Evolutionary conservation across 1,140 invertebrate species (phyloP).

Genomic region (Paraescarpia echinospica): DNA sequence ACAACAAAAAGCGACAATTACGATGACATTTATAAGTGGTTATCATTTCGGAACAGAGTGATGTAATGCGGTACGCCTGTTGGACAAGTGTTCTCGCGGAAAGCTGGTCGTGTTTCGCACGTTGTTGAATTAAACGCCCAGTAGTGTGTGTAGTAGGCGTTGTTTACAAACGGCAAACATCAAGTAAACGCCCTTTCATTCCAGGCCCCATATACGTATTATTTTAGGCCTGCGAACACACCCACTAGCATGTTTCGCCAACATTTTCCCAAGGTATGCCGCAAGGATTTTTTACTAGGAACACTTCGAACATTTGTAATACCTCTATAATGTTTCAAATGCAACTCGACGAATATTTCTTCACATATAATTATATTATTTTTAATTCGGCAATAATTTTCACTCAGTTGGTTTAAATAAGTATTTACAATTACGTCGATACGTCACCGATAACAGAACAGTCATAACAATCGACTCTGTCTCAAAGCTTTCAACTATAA

Average conservation of each 20-base stretch:
- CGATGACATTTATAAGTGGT: not conserved
- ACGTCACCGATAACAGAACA: not conserved
- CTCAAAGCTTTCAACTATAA: too few relatives aligned
- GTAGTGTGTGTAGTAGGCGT: not conserved
- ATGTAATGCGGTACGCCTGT: not conserved
- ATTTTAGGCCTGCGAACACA: not conserved
- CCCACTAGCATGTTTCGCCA: not conserved
- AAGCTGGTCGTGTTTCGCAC: not conserved
- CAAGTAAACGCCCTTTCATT: not conserved
- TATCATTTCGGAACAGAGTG: not conserved
- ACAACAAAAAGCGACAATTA: not conserved
- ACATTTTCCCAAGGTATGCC: not conserved
- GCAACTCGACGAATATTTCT: not conserved
- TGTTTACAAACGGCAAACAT: slow-evolving; percentile 1
- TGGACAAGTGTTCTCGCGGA: not conserved
- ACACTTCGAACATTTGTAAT: not conserved
- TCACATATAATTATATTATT: not conserved
- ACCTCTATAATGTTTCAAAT: not conserved
- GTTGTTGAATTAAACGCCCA: not conserved
- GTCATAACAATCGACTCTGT: not conserved
- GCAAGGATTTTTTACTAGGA: not conserved
- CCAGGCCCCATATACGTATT: not conserved
- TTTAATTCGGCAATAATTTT: not conserved
- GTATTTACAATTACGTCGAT: not conserved
- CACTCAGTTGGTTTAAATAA: not conserved